Evolutionary conservation across 2,888 invertebrate genomes (phyloP).

Genomic region (Poecilobothrus nobilitatus): DNA sequence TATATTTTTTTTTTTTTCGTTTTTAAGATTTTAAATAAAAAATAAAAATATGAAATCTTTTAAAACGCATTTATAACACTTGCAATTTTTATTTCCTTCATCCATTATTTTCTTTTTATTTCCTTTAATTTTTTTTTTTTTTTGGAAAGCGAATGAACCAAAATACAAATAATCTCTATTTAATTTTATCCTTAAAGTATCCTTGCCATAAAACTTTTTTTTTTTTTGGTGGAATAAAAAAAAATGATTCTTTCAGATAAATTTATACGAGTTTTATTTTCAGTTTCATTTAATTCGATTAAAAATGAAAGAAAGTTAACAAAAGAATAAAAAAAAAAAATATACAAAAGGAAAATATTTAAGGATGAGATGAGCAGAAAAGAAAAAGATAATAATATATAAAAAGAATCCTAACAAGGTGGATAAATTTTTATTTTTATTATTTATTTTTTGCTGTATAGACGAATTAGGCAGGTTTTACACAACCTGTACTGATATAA

Average conservation of each 20-base stretch:
- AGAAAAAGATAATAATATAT: background rate
- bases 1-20: background rate
- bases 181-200: slow-evolving; percentile 6
- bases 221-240: too few species aligned
- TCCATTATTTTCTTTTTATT: background rate
- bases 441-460: background rate
- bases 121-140: background rate
- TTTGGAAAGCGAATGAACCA: background rate
- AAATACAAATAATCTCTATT: slow-evolving; percentile 1
- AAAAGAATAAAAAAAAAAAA: background rate
- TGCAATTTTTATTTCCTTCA: background rate
- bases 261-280: background rate
- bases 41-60: background rate
- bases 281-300: slow-evolving; percentile 6
- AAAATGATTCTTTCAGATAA: too few species aligned
- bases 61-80: slow-evolving; percentile 6
- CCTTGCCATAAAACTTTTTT: background rate
- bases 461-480: too few species aligned
- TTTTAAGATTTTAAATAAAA: background rate
- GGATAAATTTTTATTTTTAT: background rate
- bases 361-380: background rate
- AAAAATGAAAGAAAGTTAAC: slow-evolving; percentile 4
- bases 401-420: background rate
- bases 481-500: too few species aligned
- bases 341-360: too few species aligned